Percentiles rank a stretch among this genome's conserved stretches.
These are phyloP conservation scores for Scortum barcoo DNA, from an alignment of 2,113 vertebrate species.

Conservation along the genomic window DNA sequence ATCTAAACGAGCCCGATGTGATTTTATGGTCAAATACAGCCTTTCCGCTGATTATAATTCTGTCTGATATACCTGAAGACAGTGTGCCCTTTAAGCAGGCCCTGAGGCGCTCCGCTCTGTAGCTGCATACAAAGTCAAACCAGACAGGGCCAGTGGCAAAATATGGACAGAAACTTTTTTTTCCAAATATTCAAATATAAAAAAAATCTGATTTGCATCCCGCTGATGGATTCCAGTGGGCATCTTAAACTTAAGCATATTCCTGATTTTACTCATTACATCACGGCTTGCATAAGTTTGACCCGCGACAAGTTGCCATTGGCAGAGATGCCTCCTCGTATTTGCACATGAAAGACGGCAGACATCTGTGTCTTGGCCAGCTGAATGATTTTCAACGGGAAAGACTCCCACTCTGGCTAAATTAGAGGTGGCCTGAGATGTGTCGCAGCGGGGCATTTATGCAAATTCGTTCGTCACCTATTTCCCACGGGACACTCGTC, in stretches of 20 bases:
- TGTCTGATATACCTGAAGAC: conserved; percentile 21
- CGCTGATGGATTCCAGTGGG: neutral
- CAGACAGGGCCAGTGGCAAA: conserved; percentile 17
- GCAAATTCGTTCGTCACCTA: conserved; percentile 60
- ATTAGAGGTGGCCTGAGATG: conserved; percentile 40
- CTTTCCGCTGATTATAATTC: neutral
- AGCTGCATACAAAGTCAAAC: conserved; percentile 24
- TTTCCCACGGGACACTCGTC: conserved; percentile 18
- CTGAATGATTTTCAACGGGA: conserved; percentile 19
- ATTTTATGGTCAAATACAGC: neutral
- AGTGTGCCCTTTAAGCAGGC: conserved; percentile 16
- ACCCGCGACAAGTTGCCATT: neutral
- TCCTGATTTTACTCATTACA: neutral
- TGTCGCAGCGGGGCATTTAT: conserved; percentile 50
- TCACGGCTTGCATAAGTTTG: neutral
- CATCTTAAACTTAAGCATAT: neutral
- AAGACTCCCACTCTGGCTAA: conserved; percentile 27
- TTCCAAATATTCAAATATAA: neutral
- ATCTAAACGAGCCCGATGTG: neutral
- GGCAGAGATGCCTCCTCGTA: neutral
- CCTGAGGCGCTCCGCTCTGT: neutral
- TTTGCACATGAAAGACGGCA: conserved; percentile 53
- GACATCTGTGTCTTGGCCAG: conserved; percentile 33
- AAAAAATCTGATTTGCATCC: neutral
- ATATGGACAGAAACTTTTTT: neutral